A percentile compares a stretch with the other conserved stretches of the same genome.
Conservation (phyloP, 1,140 invertebrate species). For the Drosophila trapezifrons region DNA sequence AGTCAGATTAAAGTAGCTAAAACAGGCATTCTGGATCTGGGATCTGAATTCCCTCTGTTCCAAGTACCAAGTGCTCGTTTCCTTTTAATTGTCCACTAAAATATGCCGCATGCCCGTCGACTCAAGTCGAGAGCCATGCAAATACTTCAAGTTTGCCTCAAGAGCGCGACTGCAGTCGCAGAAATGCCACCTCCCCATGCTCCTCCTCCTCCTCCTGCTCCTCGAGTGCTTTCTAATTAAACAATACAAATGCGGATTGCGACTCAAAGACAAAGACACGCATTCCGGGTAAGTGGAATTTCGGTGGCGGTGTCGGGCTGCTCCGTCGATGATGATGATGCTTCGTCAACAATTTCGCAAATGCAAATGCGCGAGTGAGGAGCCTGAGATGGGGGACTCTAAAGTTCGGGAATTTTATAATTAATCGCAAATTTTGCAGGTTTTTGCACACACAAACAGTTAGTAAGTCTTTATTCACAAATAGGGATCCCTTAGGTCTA, state of each 20-base stretch:
- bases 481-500: constrained; percentile 77
- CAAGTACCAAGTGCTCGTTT: constrained; percentile 30
- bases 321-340: constrained; percentile 31
- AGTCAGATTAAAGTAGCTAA: background rate
- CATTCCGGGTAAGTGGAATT: constrained; percentile 54
- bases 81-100: constrained; percentile 70
- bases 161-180: constrained; percentile 52
- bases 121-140: constrained; percentile 67
- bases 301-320: too few species aligned
- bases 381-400: background rate
- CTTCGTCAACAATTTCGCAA: constrained; percentile 63
- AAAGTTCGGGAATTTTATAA: constrained; percentile 71
- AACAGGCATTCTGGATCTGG: constrained; percentile 1
- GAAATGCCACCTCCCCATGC: background rate
- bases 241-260: constrained; percentile 59
- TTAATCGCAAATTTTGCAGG: constrained; percentile 59
- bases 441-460: constrained; percentile 13
- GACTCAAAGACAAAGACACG: constrained; percentile 38
- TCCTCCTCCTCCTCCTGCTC: background rate
- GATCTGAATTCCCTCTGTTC: constrained; percentile 11
- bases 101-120: constrained; percentile 49
- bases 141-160: constrained; percentile 63
- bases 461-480: constrained; percentile 66
- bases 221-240: constrained; percentile 56
- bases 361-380: constrained; percentile 48